A percentile compares a stretch with the other conserved stretches of the same genome.
Evolutionary conservation across 2,797 vertebrate genomes (phyloP).

Genomic region (Helostoma temminkii): DNA sequence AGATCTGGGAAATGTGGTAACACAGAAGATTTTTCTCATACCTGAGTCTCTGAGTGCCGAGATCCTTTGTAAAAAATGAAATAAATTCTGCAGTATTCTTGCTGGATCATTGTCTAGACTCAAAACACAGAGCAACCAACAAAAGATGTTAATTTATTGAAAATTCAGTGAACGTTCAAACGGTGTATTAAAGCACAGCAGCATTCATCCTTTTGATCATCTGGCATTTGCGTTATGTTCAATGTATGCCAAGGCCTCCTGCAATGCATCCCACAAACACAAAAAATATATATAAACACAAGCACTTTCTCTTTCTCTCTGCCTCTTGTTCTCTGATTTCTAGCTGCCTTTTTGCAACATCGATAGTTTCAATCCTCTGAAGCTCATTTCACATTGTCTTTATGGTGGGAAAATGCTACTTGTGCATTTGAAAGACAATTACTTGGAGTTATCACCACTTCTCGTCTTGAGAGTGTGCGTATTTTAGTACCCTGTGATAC

Average conservation of each 20-base stretch:
- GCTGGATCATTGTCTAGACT: slow-evolving; percentile 47
- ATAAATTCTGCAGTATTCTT: slow-evolving; percentile 17
- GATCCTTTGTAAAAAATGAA: slow-evolving; percentile 26
- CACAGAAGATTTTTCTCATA: not conserved
- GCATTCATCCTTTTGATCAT: slow-evolving; percentile 76
- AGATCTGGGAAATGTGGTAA: not conserved
- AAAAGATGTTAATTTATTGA: slow-evolving; percentile 61
- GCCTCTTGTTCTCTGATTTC: slow-evolving; percentile 12
- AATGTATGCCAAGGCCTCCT: slow-evolving; percentile 79
- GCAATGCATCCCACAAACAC: slow-evolving; percentile 49
- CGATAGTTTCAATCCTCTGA: slow-evolving; percentile 22
- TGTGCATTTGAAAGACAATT: slow-evolving; percentile 49
- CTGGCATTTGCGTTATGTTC: slow-evolving; percentile 57
- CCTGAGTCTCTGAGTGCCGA: not conserved
- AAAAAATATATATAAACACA: slow-evolving; percentile 50
- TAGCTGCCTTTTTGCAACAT: slow-evolving; percentile 20
- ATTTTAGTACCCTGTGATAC: slow-evolving; percentile 7
- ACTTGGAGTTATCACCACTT: slow-evolving; percentile 36
- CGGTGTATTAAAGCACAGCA: slow-evolving; percentile 39
- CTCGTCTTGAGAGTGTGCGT: slow-evolving; percentile 4
- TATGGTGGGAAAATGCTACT: slow-evolving; percentile 10
- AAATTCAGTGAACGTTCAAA: slow-evolving; percentile 66
- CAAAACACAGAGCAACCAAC: slow-evolving; percentile 36
- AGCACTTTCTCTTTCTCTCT: slow-evolving; percentile 8
- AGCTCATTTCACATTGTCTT: slow-evolving; percentile 29